These are phyloP conservation scores for Florisuga fusca DNA, from an alignment of 2,797 vertebrate species.

Conservation along the genomic window DNA sequence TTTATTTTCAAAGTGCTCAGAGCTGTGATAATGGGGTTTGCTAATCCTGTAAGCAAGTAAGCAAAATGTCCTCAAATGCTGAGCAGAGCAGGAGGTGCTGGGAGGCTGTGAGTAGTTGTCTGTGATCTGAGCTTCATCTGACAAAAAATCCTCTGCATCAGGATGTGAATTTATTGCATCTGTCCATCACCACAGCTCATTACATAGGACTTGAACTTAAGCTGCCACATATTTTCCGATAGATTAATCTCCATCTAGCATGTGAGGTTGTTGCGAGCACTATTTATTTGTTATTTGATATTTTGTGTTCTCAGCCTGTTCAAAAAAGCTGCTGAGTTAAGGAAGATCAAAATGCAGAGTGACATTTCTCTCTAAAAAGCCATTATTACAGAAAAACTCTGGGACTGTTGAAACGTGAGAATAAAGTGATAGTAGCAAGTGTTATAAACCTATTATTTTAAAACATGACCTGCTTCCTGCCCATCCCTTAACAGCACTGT, in stretches of 20 bases:
- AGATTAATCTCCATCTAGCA: slow-evolving; percentile 54
- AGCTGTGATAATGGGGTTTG: not conserved
- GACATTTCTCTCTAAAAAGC: not conserved
- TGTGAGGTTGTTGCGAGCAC: not conserved
- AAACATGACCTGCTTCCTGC: slow-evolving; percentile 18
- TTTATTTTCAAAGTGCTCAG: slow-evolving; percentile 6
- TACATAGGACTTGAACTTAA: slow-evolving; percentile 39
- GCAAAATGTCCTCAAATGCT: not conserved
- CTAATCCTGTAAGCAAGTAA: not conserved
- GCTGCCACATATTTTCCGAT: slow-evolving; percentile 44
- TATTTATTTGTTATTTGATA: slow-evolving; percentile 43
- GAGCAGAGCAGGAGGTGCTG: not conserved
- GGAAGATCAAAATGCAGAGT: slow-evolving; percentile 27
- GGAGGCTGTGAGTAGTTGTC: not conserved
- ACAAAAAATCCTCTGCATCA: slow-evolving; percentile 23
- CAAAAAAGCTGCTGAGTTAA: slow-evolving; percentile 28
- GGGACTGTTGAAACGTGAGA: not conserved
- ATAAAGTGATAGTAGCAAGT: not conserved
- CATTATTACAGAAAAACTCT: not conserved
- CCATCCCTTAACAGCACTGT: not conserved
- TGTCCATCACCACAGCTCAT: slow-evolving; percentile 27
- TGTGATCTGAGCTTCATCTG: slow-evolving; percentile 45
- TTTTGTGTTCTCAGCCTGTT: slow-evolving; percentile 36
- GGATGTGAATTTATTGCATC: slow-evolving; percentile 12
- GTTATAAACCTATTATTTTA: slow-evolving; percentile 25